These are phyloP conservation scores for Tribolium castaneum DNA, from an alignment of 1,140 invertebrate genomes.

Conservation along the genomic window DNA sequence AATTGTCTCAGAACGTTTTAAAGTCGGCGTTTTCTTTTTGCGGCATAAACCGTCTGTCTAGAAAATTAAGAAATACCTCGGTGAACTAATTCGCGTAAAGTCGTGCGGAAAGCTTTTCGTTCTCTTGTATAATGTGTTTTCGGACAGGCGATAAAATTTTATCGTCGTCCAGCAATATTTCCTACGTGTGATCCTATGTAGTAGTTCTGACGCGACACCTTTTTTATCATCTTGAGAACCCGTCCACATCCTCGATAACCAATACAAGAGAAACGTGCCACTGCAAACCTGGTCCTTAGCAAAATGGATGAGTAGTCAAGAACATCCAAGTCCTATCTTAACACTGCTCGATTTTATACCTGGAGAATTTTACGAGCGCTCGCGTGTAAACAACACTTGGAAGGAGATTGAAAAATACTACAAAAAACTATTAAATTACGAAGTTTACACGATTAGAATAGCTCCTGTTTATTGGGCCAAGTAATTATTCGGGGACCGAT, in stretches of 20 bases:
- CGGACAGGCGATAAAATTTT: conserved; percentile 6
- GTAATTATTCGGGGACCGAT: no score
- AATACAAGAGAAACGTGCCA: conserved; percentile 24
- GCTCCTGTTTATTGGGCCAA: no score
- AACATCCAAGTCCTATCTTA: conserved; percentile 5
- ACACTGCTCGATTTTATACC: conserved; percentile 8
- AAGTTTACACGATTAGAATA: no score
- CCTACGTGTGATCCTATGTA: conserved; percentile 1
- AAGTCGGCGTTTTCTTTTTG: no score
- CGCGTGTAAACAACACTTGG: background rate
- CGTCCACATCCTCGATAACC: conserved; percentile 17
- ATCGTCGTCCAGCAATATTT: conserved; percentile 19
- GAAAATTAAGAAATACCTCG: background rate
- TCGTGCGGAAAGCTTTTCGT: background rate
- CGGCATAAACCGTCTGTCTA: background rate
- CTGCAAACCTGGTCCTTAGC: conserved; percentile 5
- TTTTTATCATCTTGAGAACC: conserved; percentile 21
- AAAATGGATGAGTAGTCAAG: conserved; percentile 19
- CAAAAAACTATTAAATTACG: background rate
- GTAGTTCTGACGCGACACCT: conserved; percentile 28
- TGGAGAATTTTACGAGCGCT: conserved; percentile 2
- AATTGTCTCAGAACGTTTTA: no score
- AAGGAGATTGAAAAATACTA: background rate
- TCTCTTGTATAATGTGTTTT: background rate
- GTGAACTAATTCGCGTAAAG: background rate